A percentile compares a stretch with the other conserved stretches of the same genome.
Conservation (phyloP, 2,797 vertebrate genomes). For the Eurystomus glaucurus region DNA sequence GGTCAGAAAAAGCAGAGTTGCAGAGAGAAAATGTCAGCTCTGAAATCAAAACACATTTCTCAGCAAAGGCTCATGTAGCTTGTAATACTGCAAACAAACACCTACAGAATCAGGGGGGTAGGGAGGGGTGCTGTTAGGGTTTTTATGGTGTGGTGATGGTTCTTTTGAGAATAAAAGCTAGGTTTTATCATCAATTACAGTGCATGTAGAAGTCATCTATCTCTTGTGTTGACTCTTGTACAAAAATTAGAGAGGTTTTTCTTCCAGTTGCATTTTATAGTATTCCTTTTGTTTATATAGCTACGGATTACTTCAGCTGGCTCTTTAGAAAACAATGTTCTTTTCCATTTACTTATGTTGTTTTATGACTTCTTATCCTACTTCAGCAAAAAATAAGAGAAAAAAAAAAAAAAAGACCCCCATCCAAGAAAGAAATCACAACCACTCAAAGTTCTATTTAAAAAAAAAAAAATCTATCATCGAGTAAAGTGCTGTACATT, state of each 20-base stretch:
- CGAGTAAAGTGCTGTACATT: not conserved
- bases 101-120: not conserved
- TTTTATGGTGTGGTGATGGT: not conserved
- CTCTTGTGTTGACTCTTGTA: not conserved
- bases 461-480: not conserved
- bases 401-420: accelerated
- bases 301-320: not conserved
- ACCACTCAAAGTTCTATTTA: not conserved
- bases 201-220: not conserved
- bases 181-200: not conserved
- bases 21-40: not conserved
- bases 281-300: not conserved
- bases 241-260: accelerated
- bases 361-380: not conserved
- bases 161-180: not conserved
- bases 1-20: not conserved
- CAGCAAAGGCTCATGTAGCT: not conserved
- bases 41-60: not conserved
- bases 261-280: not conserved
- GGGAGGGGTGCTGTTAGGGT: accelerated
- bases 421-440: not conserved
- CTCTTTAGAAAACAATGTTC: not conserved
- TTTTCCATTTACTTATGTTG: not conserved
- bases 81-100: not conserved
- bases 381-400: accelerated